These are phyloP conservation scores for Amblyteles armatorius DNA, from an alignment of 2,888 invertebrate species.

Conservation along the genomic window DNA sequence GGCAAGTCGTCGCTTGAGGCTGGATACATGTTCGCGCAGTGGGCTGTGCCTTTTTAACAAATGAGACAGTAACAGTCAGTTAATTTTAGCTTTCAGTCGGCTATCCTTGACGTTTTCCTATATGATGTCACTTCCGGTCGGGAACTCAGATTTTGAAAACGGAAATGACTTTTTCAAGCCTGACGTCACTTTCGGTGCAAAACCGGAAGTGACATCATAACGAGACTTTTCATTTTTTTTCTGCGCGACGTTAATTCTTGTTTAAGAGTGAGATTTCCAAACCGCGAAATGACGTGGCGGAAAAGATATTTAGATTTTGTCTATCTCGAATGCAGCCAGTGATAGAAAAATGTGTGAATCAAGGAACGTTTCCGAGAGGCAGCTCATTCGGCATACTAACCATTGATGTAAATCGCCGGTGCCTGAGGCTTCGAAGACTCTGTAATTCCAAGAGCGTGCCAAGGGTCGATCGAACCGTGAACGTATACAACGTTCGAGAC, in stretches of 20 bases:
- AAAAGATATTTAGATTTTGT: background rate
- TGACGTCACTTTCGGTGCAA: too few relatives aligned
- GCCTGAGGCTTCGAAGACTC: slow-evolving; percentile 86
- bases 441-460: slow-evolving; percentile 93
- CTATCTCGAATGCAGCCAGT: background rate
- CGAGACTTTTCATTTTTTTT: too few relatives aligned
- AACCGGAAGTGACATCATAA: too few relatives aligned
- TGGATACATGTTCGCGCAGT: slow-evolving; percentile 98
- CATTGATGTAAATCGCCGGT: slow-evolving; percentile 91
- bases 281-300: too few relatives aligned
- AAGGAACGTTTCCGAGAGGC: slow-evolving; percentile 19
- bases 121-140: too few relatives aligned
- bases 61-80: slow-evolving; percentile 3
- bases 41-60: slow-evolving; percentile 93
- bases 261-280: too few relatives aligned
- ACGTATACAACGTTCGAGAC: slow-evolving; percentile 92
- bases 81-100: background rate
- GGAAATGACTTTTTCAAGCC: too few relatives aligned
- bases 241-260: too few relatives aligned
- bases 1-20: slow-evolving; percentile 88
- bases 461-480: slow-evolving; percentile 95
- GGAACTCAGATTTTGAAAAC: too few relatives aligned
- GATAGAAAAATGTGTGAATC: background rate
- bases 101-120: too few relatives aligned
- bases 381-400: slow-evolving; percentile 83